These are phyloP conservation scores for Epizoanthus fatuus DNA, from an alignment of 92 coral and sea anemone genomes.

Conservation along the genomic window DNA sequence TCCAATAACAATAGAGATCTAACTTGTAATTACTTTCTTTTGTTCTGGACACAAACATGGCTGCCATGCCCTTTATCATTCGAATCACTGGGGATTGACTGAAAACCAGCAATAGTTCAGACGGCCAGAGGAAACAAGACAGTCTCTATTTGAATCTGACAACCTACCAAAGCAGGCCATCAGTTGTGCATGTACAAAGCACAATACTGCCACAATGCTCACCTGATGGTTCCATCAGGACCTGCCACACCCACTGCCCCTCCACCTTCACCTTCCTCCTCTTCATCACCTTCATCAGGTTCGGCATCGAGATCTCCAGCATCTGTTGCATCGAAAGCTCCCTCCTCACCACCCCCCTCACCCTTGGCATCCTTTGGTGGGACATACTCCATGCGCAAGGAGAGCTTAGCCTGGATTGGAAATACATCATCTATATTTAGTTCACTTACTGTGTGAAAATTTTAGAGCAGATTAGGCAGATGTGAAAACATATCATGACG, in stretches of 20 bases:
- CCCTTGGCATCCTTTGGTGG: conserved; percentile 83
- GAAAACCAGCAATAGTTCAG: too few relatives aligned
- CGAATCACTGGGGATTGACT: too few relatives aligned
- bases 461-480: too few relatives aligned
- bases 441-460: too few relatives aligned
- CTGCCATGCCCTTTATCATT: too few relatives aligned
- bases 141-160: neutral
- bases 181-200: neutral
- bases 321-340: conserved; percentile 62
- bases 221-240: conserved; percentile 21
- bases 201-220: neutral
- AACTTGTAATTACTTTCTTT: too few relatives aligned
- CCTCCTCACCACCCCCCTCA: conserved; percentile 65
- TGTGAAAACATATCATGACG: too few relatives aligned
- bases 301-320: conserved; percentile 73
- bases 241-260: conserved; percentile 80
- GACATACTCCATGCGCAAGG: conserved; percentile 93
- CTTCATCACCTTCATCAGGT: conserved; percentile 71
- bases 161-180: neutral
- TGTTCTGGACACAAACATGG: too few relatives aligned
- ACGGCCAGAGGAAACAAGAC: neutral
- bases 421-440: neutral
- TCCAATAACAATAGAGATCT: too few relatives aligned
- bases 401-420: conserved; percentile 84
- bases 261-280: conserved; percentile 85